Evolutionary conservation across 2,888 invertebrate genomes (phyloP).

Genomic region (Halictus ligatus): DNA sequence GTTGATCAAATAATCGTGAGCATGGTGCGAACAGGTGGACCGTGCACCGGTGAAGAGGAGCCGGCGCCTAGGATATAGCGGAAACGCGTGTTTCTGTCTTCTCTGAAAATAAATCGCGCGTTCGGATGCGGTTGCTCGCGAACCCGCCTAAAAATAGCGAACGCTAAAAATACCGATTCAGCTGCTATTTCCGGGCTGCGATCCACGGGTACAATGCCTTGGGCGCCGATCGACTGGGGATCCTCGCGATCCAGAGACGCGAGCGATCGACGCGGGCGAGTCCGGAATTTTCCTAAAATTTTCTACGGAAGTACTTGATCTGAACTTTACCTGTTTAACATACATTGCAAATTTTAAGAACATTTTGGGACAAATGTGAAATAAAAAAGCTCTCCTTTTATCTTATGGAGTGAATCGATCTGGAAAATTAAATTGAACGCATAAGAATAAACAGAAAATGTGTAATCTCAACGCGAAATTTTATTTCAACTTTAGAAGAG

Average conservation of each 20-base stretch:
- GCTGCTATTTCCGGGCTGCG: slow-evolving; percentile 5
- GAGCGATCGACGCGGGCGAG: not conserved
- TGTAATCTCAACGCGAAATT: too few relatives aligned
- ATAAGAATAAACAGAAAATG: not conserved
- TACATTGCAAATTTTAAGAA: not conserved
- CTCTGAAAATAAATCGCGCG: slow-evolving; percentile 33
- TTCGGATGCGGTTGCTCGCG: slow-evolving; percentile 9
- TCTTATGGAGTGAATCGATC: too few relatives aligned
- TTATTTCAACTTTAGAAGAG: not conserved
- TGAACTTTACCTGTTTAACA: not conserved
- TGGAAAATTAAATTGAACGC: not conserved
- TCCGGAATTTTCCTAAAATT: not conserved
- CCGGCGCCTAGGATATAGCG: not conserved
- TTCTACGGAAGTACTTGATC: not conserved
- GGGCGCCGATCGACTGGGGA: not conserved
- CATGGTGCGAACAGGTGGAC: slow-evolving; percentile 36
- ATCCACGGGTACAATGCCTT: slow-evolving; percentile 2
- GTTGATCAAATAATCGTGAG: slow-evolving; percentile 7
- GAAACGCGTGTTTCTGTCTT: slow-evolving; percentile 16
- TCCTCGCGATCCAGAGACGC: not conserved
- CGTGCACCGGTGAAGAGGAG: not conserved
- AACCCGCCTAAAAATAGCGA: slow-evolving; percentile 9
- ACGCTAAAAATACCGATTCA: slow-evolving; percentile 9
- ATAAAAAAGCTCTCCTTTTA: too few relatives aligned
- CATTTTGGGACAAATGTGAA: too few relatives aligned